Conservation (phyloP, 1,140 invertebrate species). For the Bombus waltoni region DNA sequence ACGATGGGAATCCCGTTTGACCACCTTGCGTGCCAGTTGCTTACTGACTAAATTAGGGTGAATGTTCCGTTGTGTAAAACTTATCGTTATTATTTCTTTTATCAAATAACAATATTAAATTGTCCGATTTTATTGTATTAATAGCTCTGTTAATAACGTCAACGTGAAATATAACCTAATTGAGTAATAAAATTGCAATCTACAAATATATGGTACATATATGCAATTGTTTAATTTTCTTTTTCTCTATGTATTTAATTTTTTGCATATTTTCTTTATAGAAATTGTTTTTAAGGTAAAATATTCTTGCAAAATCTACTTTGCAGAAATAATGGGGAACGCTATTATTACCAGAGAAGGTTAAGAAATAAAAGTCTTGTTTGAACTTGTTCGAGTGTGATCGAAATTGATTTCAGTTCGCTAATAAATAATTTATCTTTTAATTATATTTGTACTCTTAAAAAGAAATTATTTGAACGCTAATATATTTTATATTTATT, state of each 20-base stretch:
- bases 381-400: not conserved
- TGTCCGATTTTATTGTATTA: not conserved
- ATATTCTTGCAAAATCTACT: not conserved
- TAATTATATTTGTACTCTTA: too few species aligned
- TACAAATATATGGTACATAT: not conserved
- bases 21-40: conserved; percentile 62
- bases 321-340: not conserved
- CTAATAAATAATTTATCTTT: not conserved
- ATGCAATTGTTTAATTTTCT: not conserved
- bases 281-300: not conserved
- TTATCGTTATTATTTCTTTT: conserved; percentile 46
- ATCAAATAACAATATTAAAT: not conserved
- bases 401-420: not conserved
- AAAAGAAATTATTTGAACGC: too few species aligned
- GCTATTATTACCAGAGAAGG: not conserved
- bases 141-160: not conserved
- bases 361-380: not conserved
- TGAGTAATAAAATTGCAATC: not conserved
- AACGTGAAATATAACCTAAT: not conserved
- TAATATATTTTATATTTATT: not conserved
- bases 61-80: conserved; percentile 60
- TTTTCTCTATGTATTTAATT: too few species aligned
- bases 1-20: conserved; percentile 64
- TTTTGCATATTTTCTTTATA: not conserved
- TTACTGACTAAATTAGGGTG: conserved; percentile 64